Percentiles rank a stretch among this genome's conserved stretches.
Conservation (phyloP, 2,113 vertebrate genomes). For the Nycticryphes semicollaris region DNA sequence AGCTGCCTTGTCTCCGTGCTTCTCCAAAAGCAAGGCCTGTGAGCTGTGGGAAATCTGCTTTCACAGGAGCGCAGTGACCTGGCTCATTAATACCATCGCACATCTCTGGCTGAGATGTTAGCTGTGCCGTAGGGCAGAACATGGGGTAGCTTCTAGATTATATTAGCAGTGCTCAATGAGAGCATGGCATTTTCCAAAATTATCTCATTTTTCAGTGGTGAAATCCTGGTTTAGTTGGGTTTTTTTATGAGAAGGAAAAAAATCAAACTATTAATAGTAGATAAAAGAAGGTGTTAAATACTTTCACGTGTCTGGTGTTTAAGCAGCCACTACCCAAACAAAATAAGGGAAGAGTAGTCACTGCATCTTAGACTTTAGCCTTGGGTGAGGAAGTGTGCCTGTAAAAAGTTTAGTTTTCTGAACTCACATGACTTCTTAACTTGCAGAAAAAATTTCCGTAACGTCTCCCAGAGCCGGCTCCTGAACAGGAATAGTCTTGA, state of each 20-base stretch:
- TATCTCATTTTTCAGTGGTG: not conserved
- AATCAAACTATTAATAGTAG: not conserved
- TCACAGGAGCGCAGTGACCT: not conserved
- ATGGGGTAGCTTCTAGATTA: not conserved
- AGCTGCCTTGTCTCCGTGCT: not conserved
- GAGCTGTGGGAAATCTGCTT: not conserved
- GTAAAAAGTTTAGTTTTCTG: not conserved
- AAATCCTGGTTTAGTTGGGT: not conserved
- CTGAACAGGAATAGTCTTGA: not conserved
- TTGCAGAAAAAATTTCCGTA: not conserved
- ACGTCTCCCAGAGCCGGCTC: not conserved
- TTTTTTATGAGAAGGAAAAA: not conserved
- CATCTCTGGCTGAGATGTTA: not conserved
- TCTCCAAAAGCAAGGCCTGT: not conserved
- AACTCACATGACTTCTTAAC: not conserved
- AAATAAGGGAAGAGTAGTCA: not conserved
- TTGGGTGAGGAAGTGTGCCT: not conserved
- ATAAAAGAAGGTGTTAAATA: not conserved
- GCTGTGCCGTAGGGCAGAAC: not conserved
- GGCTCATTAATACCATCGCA: not conserved
- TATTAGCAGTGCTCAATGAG: not conserved
- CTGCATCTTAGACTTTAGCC: not conserved
- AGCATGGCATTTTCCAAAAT: not conserved
- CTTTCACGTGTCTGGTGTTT: not conserved
- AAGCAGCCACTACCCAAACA: not conserved